Conservation (phyloP, 2,797 vertebrate genomes). For the Enteromius treurensis region DNA sequence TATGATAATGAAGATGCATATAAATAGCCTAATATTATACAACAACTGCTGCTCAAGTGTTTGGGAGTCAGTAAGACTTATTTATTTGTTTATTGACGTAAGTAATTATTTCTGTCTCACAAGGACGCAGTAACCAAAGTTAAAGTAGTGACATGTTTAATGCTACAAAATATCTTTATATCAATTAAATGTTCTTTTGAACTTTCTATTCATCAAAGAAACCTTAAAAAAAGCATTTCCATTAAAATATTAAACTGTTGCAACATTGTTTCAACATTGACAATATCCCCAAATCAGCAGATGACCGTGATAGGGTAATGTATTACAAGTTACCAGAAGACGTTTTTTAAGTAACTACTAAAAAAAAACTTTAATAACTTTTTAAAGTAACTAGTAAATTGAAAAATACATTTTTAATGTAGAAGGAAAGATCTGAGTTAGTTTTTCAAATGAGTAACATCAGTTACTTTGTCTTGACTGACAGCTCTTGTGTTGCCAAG, state of each 20-base stretch:
- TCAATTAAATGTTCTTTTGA: too few species aligned
- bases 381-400: not conserved
- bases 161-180: not conserved
- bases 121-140: too few species aligned
- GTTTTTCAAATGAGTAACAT: not conserved
- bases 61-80: not conserved
- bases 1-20: not conserved
- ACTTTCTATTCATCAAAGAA: too few species aligned
- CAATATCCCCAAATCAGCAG: not conserved
- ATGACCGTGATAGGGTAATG: not conserved
- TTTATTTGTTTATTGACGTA: not conserved
- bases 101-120: not conserved
- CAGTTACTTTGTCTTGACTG: too few species aligned
- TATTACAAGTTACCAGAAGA: not conserved
- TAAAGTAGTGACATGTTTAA: not conserved
- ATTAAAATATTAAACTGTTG: slow-evolving; percentile 1
- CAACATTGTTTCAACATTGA: not conserved
- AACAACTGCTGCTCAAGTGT: not conserved
- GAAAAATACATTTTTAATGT: too few species aligned
- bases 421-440: not conserved
- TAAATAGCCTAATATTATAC: not conserved
- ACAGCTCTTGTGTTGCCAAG: too few species aligned
- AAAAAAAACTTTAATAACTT: not conserved
- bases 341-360: not conserved
- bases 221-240: not conserved